phyloP scores from a whole-genome alignment of 2,797 vertebrate genomes.

The Xerus rutilus region DNA sequence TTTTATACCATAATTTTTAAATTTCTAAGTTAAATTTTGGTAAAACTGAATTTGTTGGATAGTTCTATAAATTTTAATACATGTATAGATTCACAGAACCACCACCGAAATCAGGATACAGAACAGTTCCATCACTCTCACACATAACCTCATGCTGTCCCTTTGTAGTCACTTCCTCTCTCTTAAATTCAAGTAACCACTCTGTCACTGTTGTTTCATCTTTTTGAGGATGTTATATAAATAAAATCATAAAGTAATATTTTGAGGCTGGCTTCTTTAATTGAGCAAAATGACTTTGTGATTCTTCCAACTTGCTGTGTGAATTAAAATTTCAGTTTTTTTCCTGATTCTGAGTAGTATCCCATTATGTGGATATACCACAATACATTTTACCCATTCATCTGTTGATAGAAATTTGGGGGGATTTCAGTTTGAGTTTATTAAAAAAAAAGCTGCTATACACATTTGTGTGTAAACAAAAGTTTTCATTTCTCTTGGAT shows the following conservation, averaged over 20 bases:
- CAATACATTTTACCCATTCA: not conserved
- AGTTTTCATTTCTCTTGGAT: constrained; percentile 41
- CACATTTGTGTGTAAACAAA: not conserved
- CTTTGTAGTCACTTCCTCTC: not conserved
- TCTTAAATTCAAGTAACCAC: not conserved
- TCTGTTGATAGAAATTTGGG: constrained; percentile 10
- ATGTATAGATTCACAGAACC: not conserved
- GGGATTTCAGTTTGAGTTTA: not conserved
- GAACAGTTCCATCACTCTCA: not conserved
- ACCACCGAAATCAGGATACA: not conserved
- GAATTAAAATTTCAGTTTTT: constrained; percentile 28
- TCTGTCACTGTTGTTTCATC: not conserved
- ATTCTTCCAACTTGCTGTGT: not conserved
- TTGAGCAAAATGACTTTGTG: not conserved
- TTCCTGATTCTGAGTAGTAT: not conserved
- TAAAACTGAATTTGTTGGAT: not conserved
- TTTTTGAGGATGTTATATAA: constrained; percentile 27
- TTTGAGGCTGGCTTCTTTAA: not conserved
- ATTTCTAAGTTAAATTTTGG: not conserved
- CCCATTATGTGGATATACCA: not conserved
- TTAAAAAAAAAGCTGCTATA: not conserved
- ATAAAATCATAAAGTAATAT: constrained; percentile 2
- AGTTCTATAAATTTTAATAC: constrained; percentile 32
- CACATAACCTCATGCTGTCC: not conserved
- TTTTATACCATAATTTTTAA: not conserved